These are phyloP conservation scores for Sclerodermus sp. DNA, from an alignment of 2,888 invertebrate genomes.

Conservation along the genomic window DNA sequence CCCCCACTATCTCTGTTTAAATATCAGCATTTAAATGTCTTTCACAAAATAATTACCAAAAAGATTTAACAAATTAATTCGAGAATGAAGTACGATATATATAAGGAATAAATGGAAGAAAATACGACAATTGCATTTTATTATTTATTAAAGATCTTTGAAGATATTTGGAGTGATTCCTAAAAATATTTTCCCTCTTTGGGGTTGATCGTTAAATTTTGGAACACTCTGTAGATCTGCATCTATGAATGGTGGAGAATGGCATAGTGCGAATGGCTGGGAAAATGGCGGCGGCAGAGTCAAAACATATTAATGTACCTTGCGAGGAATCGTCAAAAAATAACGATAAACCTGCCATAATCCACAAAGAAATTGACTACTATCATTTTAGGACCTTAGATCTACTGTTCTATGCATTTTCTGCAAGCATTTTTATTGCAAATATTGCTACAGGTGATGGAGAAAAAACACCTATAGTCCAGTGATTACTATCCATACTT, in stretches of 20 bases:
- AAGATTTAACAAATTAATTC: no score
- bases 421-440: constrained; percentile 63
- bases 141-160: no score
- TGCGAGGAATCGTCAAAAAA: constrained; percentile 27
- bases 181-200: no score
- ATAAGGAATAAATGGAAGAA: no score
- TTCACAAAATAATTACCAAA: no score
- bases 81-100: no score
- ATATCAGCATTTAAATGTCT: no score
- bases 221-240: no score
- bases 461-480: not conserved
- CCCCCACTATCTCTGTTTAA: no score
- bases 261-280: constrained; percentile 24
- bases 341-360: constrained; percentile 19
- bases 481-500: constrained; percentile 3
- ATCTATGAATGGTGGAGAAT: not conserved
- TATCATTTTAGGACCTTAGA: constrained; percentile 34
- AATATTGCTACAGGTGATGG: constrained; percentile 64
- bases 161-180: no score
- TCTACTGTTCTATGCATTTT: constrained; percentile 55
- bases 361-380: constrained; percentile 28
- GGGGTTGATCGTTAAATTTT: no score
- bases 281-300: constrained; percentile 42
- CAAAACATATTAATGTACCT: constrained; percentile 31
- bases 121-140: no score